Conservation (phyloP, 1,140 invertebrate genomes). For the Glomeris maerens region DNA sequence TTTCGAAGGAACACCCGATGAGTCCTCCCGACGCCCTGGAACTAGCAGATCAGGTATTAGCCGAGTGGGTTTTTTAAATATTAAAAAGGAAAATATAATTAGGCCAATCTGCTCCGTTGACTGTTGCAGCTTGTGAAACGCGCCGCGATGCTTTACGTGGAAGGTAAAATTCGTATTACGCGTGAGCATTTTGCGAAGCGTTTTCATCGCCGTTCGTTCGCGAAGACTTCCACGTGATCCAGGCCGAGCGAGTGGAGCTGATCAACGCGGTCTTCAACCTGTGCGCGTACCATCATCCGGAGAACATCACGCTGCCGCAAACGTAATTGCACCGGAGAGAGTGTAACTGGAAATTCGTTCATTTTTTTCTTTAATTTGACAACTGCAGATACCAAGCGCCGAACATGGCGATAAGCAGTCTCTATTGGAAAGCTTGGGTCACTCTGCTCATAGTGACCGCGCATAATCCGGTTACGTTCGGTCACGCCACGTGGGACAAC, state of each 20-base stretch:
- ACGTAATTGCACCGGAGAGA: conserved; percentile 5
- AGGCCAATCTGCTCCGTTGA: too few relatives aligned
- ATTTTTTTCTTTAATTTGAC: conserved; percentile 14
- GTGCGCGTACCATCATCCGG: conserved; percentile 79
- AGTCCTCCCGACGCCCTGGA: conserved; percentile 68
- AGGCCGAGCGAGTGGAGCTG: conserved; percentile 67
- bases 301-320: conserved; percentile 69
- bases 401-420: conserved; percentile 69
- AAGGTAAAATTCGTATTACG: conserved; percentile 30
- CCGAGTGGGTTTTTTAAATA: conserved; percentile 58
- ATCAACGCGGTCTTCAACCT: conserved; percentile 80
- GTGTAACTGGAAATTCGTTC: conserved; percentile 6
- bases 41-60: conserved; percentile 66
- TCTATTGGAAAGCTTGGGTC: conserved; percentile 91
- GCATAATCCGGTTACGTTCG: conserved; percentile 80
- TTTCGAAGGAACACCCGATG: conserved; percentile 70
- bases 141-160: conserved; percentile 55
- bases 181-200: neutral
- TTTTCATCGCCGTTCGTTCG: neutral
- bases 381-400: conserved; percentile 60
- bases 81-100: too few relatives aligned
- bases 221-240: conserved; percentile 34
- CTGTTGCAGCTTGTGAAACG: conserved; percentile 68
- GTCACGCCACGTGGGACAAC: conserved; percentile 66
- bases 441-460: conserved; percentile 76